These are phyloP conservation scores for Alces alces DNA, from an alignment of 2,113 vertebrate species.

Conservation along the genomic window DNA sequence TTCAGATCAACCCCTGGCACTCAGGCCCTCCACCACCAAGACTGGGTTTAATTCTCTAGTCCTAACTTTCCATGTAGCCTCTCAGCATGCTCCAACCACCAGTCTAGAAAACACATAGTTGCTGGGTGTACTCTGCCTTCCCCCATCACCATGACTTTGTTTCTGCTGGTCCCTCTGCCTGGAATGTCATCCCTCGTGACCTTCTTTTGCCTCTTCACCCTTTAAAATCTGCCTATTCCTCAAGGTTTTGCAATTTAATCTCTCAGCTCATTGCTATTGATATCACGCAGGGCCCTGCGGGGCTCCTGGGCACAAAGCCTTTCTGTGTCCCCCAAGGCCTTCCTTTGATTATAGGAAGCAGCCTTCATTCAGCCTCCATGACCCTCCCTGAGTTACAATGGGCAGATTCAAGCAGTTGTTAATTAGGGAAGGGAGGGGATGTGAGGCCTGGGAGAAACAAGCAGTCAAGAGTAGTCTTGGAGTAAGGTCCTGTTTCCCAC, in stretches of 20 bases:
- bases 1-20: neutral
- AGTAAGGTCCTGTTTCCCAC: neutral
- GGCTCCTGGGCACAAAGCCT: neutral
- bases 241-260: neutral
- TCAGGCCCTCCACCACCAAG: neutral
- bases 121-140: neutral
- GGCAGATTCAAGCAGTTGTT: neutral
- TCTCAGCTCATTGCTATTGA: neutral
- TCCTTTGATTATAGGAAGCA: neutral
- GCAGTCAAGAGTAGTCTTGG: neutral
- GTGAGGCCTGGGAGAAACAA: neutral
- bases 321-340: neutral
- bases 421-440: neutral
- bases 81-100: neutral
- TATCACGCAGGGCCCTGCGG: neutral
- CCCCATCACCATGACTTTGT: neutral
- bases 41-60: neutral
- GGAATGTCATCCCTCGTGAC: neutral
- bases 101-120: accelerated
- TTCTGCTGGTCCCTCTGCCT: neutral
- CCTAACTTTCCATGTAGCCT: neutral
- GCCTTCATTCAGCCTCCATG: neutral
- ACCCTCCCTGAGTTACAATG: neutral
- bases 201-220: neutral
- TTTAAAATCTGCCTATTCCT: neutral